Evolutionary conservation across 2,113 vertebrate species (phyloP), one percentile per base, ranked within the genome.

Genomic region (Daphoenositta chrysoptera): DNA sequence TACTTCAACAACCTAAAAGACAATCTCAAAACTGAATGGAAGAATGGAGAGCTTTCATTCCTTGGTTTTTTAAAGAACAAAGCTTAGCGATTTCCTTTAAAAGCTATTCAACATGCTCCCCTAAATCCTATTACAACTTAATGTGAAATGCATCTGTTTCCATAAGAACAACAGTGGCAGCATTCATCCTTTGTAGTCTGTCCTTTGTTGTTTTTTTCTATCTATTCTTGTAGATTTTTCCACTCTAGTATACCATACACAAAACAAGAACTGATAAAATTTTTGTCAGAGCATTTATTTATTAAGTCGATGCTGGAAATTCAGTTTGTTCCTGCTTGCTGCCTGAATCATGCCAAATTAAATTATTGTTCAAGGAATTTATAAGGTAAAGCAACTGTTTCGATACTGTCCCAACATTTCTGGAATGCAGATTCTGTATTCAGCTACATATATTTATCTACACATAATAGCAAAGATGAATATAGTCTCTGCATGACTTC

Each of bases 1-100:
- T 96, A 94, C 92, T 69, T 93, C 79, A 77, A 93, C 81, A 90
- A 78, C 77, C 80, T 91, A 77, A 95, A 95, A 87, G 85, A 87
- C 91, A 86, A 63, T 83, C 93, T 95, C 77, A 84, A 57, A 95
- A 93, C 57, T 90, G 79, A 94, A 73, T 66, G 71, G 83, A 96
- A 90, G 64, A 85, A 87, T 75, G 40, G 54, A 94, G 78, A 83
- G 85, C 45, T 87, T 96, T 96, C 89, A 76, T 96, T 94, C 92
- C 79, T 89, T 42, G 47, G 11, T 30, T 88, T 92, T 93, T 95
- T 64, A 65, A 94, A 88, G 89, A 88, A 95, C 84, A 96, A 93
- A 97, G 77, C 83, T 94, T 26, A 15, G 56, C 0, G 1, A 91
- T 91, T 96, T 96, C 91, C 83, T 96, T 93, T 93, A 86, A 94